Base-by-base conservation (phyloP, 2,113 vertebrate genomes). In the Isichthys henryi region DNA sequence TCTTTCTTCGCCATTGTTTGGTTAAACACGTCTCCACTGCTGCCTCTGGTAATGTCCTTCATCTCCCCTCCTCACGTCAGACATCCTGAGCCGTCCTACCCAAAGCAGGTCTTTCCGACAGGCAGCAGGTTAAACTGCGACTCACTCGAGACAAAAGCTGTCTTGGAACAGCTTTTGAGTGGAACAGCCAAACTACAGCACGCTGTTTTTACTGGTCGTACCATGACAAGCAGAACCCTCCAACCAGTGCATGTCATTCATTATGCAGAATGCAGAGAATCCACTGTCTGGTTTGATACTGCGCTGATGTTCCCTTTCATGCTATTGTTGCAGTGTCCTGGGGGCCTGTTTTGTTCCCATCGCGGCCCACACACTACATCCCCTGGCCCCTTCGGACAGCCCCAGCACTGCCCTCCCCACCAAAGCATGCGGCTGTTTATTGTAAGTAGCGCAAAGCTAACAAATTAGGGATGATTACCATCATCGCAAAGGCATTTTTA, bases 371-470 rank as follows among this genome's bases (percentile, higher is more conserved):
- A 27, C 88, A 15, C 66, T n/a, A 13, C 46, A 70, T 48, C 88
- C 35, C 27, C 56, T 27, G 48, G 62, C 48, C n/a, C 83, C 58
- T 15, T 46, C 27, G n/a, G 84, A 50, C 17, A 89, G 17, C 84
- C 84, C 82, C 8, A 13, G 39, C 2, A n/a, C 58, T 21, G 10
- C 8, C 58, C 17, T 15, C 80, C 50, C 43, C 49, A 2, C 31
- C 15, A 77, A 86, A 87, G 84, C 53, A 70, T 10, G 39, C n/a
- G 27, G n/a, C 48, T 87, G 85, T 90, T 86, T 90, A 87, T 87
- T 90, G 84, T 80, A 90, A 90, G 62, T 87, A 90, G 58, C 85
- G 35, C 46, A 90, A 90, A 90, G 49, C 56, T 90, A 87, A 90
- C 84, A 90, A 90, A 86, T 87, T 90, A 87, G n/a, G 85, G 62